Percentiles rank a stretch among this genome's conserved stretches.
phyloP scores from a whole-genome alignment of 1,140 invertebrate species.

The Paramacrobiotus metropolitanus region DNA sequence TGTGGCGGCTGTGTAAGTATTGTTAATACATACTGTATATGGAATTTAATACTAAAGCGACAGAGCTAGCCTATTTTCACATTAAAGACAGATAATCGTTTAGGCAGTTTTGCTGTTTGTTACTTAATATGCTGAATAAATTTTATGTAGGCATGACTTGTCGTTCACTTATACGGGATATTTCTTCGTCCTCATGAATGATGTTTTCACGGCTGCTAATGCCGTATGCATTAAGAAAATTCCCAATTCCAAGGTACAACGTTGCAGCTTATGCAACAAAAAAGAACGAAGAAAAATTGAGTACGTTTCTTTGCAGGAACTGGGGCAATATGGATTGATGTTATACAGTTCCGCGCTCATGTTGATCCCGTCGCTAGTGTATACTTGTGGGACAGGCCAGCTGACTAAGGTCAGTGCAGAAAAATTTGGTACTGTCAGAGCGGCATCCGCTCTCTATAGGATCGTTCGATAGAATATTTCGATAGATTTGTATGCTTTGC shows the following conservation, averaged over 20 bases:
- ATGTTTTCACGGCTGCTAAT: conserved; percentile 74
- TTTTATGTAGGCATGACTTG: conserved; percentile 51
- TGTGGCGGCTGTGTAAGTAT: conserved; percentile 25
- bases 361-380: conserved; percentile 47
- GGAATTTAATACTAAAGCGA: too few relatives aligned
- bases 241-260: conserved; percentile 46
- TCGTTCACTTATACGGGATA: conserved; percentile 77
- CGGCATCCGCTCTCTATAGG: too few relatives aligned
- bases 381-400: conserved; percentile 56
- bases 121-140: background rate
- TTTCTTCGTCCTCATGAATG: conserved; percentile 54
- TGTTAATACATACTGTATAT: too few relatives aligned
- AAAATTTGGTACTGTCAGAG: conserved; percentile 2
- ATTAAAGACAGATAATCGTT: too few relatives aligned
- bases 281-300: background rate
- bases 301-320: conserved; percentile 30
- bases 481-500: too few relatives aligned
- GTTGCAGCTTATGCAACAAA: background rate
- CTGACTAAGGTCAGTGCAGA: conserved; percentile 31
- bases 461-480: too few relatives aligned
- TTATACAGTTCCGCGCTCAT: conserved; percentile 94
- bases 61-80: too few relatives aligned
- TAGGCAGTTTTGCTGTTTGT: too few relatives aligned
- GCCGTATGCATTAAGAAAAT: conserved; percentile 95
- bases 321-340: conserved; percentile 86